Conservation (phyloP, 2,113 vertebrate genomes). For the Cryptomyrus ogoouensis region DNA sequence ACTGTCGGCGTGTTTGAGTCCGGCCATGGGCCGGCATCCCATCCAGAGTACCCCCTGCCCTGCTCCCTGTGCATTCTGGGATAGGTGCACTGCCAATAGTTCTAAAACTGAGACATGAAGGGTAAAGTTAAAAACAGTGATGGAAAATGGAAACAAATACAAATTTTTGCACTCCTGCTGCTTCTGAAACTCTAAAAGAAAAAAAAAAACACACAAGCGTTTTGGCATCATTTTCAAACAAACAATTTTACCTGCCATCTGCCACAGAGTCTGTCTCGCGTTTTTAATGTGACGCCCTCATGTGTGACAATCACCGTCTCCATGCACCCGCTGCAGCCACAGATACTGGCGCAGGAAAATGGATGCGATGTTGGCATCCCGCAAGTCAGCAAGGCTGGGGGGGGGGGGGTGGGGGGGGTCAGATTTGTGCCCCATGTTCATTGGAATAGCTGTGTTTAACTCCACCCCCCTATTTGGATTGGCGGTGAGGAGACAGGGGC, state of each 20-base stretch:
- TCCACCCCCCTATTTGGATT: not conserved
- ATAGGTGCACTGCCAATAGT: not conserved
- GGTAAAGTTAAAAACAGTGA: not conserved
- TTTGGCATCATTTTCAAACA: not conserved
- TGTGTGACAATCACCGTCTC: not conserved
- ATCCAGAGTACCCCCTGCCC: not conserved
- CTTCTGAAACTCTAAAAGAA: not conserved
- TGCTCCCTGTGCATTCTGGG: not conserved
- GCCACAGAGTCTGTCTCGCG: not conserved
- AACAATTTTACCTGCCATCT: not conserved
- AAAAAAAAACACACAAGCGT: not conserved
- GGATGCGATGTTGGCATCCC: not conserved
- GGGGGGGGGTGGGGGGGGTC: no score
- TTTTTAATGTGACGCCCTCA: not conserved
- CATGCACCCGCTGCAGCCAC: not conserved
- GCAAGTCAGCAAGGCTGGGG: not conserved
- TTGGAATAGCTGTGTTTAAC: not conserved
- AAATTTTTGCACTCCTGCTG: not conserved
- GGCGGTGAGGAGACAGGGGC: not conserved
- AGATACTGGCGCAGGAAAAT: not conserved
- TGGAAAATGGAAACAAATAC: not conserved
- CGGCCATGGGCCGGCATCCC: not conserved
- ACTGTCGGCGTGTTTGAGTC: not conserved
- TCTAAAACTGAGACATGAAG: not conserved
- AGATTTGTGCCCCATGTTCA: not conserved